A percentile compares a stretch with the other conserved stretches of the same genome.
phyloP scores from a whole-genome alignment of 2,888 invertebrate genomes.

The Dichetophora obliterata region DNA sequence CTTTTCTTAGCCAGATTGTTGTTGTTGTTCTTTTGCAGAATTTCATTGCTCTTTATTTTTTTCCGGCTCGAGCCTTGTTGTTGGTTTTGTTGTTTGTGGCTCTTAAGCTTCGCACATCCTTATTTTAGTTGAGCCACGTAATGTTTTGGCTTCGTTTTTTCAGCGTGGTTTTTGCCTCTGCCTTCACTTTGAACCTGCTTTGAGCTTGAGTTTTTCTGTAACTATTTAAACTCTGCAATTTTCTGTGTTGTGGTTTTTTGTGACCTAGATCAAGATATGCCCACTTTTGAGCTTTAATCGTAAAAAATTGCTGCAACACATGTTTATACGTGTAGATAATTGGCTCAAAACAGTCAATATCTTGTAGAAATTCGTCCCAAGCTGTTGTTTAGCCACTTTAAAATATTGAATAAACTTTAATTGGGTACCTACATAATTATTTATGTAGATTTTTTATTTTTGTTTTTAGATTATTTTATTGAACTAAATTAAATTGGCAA shows the following conservation, averaged over 20 bases:
- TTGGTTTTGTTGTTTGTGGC: neutral
- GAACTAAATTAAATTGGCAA: no score
- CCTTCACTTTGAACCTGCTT: neutral
- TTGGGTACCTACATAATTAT: neutral
- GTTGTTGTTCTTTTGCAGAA: neutral
- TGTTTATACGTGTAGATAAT: no score
- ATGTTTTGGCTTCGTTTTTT: neutral
- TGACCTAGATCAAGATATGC: conserved; percentile 7
- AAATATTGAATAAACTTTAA: neutral
- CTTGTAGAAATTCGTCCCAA: neutral
- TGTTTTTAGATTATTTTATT: no score
- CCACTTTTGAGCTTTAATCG: neutral
- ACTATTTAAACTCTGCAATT: neutral
- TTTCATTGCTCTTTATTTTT: neutral
- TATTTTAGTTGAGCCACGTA: conserved; percentile 13
- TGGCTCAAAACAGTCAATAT: no score
- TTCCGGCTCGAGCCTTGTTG: neutral
- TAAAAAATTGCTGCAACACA: neutral
- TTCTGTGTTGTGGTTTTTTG: neutral
- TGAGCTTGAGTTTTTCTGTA: neutral
- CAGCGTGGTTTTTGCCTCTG: neutral
- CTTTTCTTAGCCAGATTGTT: neutral
- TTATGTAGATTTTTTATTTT: no score
- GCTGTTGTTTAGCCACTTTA: neutral
- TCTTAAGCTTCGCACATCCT: neutral